Conservation (phyloP, 2,113 vertebrate genomes). For the Podarcis cretensis region DNA sequence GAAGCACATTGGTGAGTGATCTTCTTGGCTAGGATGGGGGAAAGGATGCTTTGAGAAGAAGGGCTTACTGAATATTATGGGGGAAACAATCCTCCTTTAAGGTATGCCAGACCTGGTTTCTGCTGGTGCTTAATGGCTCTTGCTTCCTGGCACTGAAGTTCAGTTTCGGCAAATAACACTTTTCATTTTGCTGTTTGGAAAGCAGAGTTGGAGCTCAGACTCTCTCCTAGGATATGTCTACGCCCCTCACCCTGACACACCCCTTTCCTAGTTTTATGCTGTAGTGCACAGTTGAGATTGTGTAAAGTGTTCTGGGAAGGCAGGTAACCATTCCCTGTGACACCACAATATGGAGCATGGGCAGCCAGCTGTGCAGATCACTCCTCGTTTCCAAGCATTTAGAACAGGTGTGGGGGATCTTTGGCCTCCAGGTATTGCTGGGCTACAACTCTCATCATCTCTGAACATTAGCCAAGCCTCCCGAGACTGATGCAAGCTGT, state of each 20-base stretch:
- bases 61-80: background rate
- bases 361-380: background rate
- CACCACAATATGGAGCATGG: background rate
- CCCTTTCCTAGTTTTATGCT: no score
- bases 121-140: background rate
- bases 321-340: background rate
- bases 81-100: background rate
- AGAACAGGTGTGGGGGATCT: background rate
- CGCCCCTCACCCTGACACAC: background rate
- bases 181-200: background rate
- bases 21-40: background rate
- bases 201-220: background rate
- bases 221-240: background rate
- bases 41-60: background rate
- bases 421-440: no score
- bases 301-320: background rate
- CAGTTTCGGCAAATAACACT: slow-evolving; percentile 5
- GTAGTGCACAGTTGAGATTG: background rate
- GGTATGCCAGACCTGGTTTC: background rate
- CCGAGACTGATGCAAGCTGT: no score
- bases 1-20: slow-evolving; percentile 94
- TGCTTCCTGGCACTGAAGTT: background rate
- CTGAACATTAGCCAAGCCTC: no score
- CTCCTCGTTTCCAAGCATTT: background rate
- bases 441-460: no score